Evolutionary conservation across 2,113 vertebrate genomes (phyloP).

Genomic region (Raja brachyura): DNA sequence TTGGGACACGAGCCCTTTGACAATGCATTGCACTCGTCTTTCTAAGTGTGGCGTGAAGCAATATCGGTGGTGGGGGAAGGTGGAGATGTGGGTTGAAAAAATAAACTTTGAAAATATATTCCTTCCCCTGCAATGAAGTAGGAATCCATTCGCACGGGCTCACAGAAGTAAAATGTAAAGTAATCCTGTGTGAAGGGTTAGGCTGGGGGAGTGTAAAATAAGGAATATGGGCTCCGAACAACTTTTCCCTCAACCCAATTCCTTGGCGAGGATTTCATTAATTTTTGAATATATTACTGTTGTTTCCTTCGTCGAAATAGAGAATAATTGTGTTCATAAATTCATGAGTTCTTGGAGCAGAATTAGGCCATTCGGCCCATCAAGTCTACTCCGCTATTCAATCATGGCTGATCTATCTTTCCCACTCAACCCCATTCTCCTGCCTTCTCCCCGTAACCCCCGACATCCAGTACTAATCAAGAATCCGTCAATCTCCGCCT

Average conservation of each 20-base stretch:
- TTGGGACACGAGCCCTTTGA: not conserved
- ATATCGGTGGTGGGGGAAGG: not conserved
- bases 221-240: not conserved
- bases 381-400: too few relatives aligned
- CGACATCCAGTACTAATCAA: too few relatives aligned
- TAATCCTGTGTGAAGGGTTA: too few relatives aligned
- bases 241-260: not conserved
- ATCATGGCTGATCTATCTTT: too few relatives aligned
- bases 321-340: not conserved
- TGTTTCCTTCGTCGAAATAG: not conserved
- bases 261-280: not conserved
- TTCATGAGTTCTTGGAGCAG: too few relatives aligned
- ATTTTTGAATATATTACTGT: not conserved
- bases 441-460: too few relatives aligned
- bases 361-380: too few relatives aligned
- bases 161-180: not conserved
- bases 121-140: not conserved
- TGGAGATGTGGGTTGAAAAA: not conserved
- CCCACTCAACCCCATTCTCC: too few relatives aligned
- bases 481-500: too few relatives aligned
- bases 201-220: not conserved
- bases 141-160: not conserved
- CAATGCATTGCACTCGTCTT: not conserved
- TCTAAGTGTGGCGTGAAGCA: not conserved
- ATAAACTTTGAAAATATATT: constrained; percentile 2